Percentiles rank a stretch among this genome's conserved stretches.
phyloP scores from a whole-genome alignment of 2,888 invertebrate species.

The Macaria liturata region DNA sequence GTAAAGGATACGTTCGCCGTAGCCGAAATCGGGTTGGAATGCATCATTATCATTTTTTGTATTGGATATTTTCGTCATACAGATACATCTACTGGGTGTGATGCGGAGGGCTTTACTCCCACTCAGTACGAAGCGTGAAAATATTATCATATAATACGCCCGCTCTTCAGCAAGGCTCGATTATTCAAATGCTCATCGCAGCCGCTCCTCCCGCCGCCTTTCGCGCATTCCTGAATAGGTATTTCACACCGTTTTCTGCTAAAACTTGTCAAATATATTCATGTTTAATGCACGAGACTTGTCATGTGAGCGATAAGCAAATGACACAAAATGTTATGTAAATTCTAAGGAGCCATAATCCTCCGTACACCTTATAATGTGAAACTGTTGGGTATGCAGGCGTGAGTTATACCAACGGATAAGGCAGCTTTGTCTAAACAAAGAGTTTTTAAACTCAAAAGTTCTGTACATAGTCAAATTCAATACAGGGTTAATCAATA shows the following conservation, averaged over 20 bases:
- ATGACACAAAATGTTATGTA: conserved; percentile 81
- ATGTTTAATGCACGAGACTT: conserved; percentile 74
- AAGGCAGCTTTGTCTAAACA: conserved; percentile 63
- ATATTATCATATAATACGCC: conserved; percentile 81
- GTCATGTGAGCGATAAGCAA: conserved; percentile 80
- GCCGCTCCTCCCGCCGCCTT: conserved; percentile 41
- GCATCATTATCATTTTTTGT: too few species aligned
- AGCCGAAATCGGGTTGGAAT: too few species aligned
- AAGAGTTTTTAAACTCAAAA: conserved; percentile 34
- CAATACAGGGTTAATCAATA: conserved; percentile 41
- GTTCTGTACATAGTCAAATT: too few species aligned
- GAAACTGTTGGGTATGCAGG: conserved; percentile 61
- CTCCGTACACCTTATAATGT: conserved; percentile 70
- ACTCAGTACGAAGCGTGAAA: conserved; percentile 69
- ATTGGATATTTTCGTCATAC: too few species aligned
- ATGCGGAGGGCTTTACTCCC: conserved; percentile 39
- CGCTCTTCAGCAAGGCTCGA: conserved; percentile 68
- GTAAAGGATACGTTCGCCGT: too few species aligned
- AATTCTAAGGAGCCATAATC: conserved; percentile 75
- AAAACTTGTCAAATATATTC: conserved; percentile 79
- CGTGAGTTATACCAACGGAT: conserved; percentile 69
- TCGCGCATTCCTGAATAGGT: conserved; percentile 60
- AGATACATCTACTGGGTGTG: conserved; percentile 19
- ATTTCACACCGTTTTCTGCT: conserved; percentile 61
- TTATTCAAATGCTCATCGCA: conserved; percentile 77